Conservation (phyloP, 1,140 invertebrate genomes). For the Apis laboriosa region DNA sequence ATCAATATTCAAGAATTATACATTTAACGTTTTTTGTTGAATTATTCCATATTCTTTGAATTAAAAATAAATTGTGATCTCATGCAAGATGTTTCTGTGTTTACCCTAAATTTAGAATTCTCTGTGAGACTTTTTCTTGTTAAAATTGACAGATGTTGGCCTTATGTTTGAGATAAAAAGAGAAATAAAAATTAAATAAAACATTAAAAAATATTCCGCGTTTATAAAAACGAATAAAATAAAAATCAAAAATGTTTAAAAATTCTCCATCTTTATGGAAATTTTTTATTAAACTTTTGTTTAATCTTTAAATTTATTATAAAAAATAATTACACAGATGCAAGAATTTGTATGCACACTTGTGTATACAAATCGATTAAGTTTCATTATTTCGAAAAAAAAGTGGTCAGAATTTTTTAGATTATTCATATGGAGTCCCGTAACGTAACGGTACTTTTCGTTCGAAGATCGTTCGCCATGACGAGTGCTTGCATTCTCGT, state of each 20-base stretch:
- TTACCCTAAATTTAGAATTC: not conserved
- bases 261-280: not conserved
- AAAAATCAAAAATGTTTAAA: not conserved
- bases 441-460: constrained; percentile 49
- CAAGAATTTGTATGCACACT: not conserved
- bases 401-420: constrained; percentile 16
- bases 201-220: not conserved
- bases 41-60: constrained; percentile 15
- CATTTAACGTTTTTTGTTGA: too few relatives aligned
- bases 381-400: not conserved
- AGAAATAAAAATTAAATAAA: not conserved
- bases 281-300: not conserved
- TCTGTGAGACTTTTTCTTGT: not conserved
- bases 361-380: not conserved
- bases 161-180: not conserved
- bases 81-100: constrained; percentile 1
- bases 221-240: too few relatives aligned
- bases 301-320: too few relatives aligned
- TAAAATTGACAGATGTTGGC: not conserved
- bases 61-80: constrained; percentile 37
- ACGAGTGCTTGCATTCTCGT: constrained; percentile 29
- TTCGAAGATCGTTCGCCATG: constrained; percentile 46
- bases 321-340: not conserved
- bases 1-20: too few relatives aligned
- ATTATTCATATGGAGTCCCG: constrained; percentile 32